Base-by-base conservation (phyloP, 1,140 invertebrate genomes). In the Drosophila punjabiensis region DNA sequence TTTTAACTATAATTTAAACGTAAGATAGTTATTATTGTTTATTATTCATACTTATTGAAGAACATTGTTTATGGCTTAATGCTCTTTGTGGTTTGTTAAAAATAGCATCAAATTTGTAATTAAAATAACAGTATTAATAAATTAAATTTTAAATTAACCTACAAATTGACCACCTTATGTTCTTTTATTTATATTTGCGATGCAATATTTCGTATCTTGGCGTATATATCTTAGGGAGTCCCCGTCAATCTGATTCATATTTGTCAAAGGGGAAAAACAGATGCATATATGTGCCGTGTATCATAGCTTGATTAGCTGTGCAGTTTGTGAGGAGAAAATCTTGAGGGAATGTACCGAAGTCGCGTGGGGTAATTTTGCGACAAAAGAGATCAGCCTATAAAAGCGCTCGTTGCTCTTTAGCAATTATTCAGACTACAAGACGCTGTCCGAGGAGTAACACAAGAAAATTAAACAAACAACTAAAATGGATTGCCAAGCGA, bases 401-500 rank as follows among this genome's bases (percentile, higher is more conserved):
- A 89, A 85, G 47, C n/a, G 13, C 10, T 20, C 3, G 55, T 11
- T 20, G 8, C 6, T 9, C 5, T 20, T 20, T 28, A 18, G 7
- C 3, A 32, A 11, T 24, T 4, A 64, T 35, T 90, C 75, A 88
- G 59, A 70, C n/a, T 9, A 58, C 9, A 30, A 24, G 39, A 4
- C 8, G 18, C 20, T 33, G 59, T 20, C 9, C 11, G 7, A 79
- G 56, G 28, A 76, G 62, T 41, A 58, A 70, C 32, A 28, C 13
- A 6, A 33, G 24, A 60, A 20, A 11, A 10, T 20, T 11, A 20
- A 10, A 6, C 5, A 16, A 41, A 16, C 5, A 41, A 7, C 10
- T 28, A 10, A 33, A 68, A 90, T 90, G 82, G 82, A 90, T 10
- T 90, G 76, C 18, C 56, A 84, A 9, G 33, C 73, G 13, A 60